These are phyloP conservation scores for Natator depressus DNA, from an alignment of 2,113 vertebrate species.

Conservation along the genomic window DNA sequence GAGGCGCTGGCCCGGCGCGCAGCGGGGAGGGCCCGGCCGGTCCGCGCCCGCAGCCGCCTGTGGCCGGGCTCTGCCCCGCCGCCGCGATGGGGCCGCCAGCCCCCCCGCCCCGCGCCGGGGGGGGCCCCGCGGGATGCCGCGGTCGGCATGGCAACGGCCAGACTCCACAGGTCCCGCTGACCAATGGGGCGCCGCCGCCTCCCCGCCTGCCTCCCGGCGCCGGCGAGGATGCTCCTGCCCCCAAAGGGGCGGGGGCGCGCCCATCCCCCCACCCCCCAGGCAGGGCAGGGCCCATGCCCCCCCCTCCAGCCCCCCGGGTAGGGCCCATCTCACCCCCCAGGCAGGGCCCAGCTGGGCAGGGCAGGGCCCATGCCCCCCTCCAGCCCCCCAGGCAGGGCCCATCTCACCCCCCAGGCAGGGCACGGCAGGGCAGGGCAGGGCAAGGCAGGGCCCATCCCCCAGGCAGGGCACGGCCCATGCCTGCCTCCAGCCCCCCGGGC, in stretches of 20 bases:
- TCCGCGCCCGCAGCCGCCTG: too few relatives aligned
- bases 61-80: too few relatives aligned
- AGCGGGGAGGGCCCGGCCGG: background rate
- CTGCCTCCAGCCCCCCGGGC: background rate
- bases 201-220: conserved; percentile 55
- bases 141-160: conserved; percentile 84
- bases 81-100: too few relatives aligned
- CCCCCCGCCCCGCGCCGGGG: conserved; percentile 15
- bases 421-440: too few relatives aligned
- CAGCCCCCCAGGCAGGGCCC: too few relatives aligned
- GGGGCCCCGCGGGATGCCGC: conserved; percentile 69
- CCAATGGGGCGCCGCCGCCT: conserved; percentile 71
- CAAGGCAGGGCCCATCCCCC: fast-evolving
- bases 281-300: too few relatives aligned
- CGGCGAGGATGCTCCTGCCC: conserved; percentile 41
- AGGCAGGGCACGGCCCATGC: background rate
- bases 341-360: too few relatives aligned
- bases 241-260: background rate
- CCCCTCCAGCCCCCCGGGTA: too few relatives aligned
- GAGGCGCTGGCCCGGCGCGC: background rate
- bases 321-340: too few relatives aligned
- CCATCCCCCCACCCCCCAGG: too few relatives aligned
- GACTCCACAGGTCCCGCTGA: conserved; percentile 82
- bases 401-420: too few relatives aligned
- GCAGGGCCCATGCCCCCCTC: too few relatives aligned